Evolutionary conservation across 2,797 vertebrate genomes (phyloP).

Genomic region (Anniella stebbinsi): DNA sequence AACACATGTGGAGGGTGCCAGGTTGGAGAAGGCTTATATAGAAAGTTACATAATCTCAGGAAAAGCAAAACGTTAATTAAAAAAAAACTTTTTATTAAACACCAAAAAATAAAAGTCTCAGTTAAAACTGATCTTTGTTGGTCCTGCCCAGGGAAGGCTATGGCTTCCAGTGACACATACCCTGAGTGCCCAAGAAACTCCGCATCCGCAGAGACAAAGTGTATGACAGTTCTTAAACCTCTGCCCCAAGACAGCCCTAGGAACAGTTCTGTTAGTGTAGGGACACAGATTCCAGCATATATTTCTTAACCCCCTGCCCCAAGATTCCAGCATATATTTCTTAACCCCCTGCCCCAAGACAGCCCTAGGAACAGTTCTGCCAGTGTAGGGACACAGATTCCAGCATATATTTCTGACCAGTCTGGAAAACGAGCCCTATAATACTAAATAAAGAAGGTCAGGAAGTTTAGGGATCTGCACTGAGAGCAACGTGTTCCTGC

Average conservation of each 20-base stretch:
- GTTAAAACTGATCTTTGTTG: constrained; percentile 71
- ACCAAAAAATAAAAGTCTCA: constrained; percentile 73
- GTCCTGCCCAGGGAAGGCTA: constrained; percentile 59
- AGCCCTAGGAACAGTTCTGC: background rate
- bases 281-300: background rate
- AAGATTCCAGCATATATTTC: too few species aligned
- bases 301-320: too few species aligned
- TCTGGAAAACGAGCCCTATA: background rate
- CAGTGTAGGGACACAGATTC: background rate
- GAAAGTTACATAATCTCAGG: constrained; percentile 3
- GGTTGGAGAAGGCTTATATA: background rate
- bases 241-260: background rate
- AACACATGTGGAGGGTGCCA: too few species aligned
- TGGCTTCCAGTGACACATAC: constrained; percentile 36
- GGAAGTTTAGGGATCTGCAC: background rate
- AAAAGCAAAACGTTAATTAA: constrained; percentile 49
- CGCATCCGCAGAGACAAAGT: background rate
- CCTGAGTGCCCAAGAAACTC: background rate
- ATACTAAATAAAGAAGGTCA: background rate
- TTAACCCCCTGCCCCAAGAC: too few species aligned
- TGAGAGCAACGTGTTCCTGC: background rate
- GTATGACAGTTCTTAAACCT: background rate
- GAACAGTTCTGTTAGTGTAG: background rate
- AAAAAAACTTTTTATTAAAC: constrained; percentile 75
- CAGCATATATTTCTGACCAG: background rate